Percentiles rank a stretch among this genome's conserved stretches.
Evolutionary conservation across 2,113 vertebrate species (phyloP).

Genomic region (Sisor rabdophorus): DNA sequence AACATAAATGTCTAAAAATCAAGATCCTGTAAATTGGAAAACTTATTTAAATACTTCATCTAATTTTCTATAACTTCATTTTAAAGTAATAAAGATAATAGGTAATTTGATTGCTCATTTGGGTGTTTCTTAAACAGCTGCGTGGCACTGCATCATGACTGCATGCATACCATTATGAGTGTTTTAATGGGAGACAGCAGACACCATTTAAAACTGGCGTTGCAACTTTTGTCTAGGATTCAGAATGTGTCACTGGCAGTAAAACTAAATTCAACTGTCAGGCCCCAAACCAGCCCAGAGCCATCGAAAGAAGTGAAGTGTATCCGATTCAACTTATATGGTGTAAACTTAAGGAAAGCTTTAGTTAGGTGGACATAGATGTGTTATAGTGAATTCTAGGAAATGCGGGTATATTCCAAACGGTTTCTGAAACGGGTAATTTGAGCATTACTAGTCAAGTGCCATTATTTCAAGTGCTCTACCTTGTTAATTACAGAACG

Average conservation of each 20-base stretch:
- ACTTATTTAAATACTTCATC: neutral
- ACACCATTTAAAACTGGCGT: neutral
- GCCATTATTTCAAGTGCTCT: neutral
- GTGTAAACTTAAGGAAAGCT: neutral
- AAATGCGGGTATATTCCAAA: neutral
- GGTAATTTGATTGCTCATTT: neutral
- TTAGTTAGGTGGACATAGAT: neutral
- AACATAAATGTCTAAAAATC: no score
- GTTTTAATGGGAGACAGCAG: neutral
- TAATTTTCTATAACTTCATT: neutral
- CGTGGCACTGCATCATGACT: neutral
- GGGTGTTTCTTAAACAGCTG: neutral
- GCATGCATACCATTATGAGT: neutral
- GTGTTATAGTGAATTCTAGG: neutral
- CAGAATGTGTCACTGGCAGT: neutral
- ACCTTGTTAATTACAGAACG: neutral
- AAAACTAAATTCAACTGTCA: neutral
- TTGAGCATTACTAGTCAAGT: neutral
- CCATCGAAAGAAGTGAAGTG: neutral
- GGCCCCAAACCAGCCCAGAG: neutral
- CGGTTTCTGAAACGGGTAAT: neutral
- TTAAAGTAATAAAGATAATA: neutral
- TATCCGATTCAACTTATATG: neutral
- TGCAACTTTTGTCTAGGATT: neutral
- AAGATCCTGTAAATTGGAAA: neutral